Evolutionary conservation across 2,888 invertebrate species (phyloP), one percentile per base, ranked within the genome.

Genomic region (Schizotus pectinicornis): DNA sequence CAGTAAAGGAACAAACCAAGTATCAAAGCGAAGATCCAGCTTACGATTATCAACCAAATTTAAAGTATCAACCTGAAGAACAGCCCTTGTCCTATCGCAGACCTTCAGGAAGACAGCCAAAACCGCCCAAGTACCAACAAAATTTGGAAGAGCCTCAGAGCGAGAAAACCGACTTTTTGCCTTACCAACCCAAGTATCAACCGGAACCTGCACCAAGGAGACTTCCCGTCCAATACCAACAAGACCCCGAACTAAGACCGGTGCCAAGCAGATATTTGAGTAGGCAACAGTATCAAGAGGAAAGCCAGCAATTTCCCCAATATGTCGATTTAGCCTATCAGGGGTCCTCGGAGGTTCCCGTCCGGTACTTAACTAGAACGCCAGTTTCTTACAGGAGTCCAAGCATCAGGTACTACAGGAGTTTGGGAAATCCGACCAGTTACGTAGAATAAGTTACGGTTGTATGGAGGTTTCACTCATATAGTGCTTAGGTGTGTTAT

Each of bases 321-420:
- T 59, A 49, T 6, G 43, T 45, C 13, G 59, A 59, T 54, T 46
- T 50, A 14, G 39, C 46, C 1, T 59, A 59, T 37, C 59, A 59
- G 31, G 54, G 43, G 7, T 38, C 59, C 2, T 35, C 46, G 0
- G 36, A 54, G 35, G 41, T 33, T 7, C 42, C 59, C 8, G 49
- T 59, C 3, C 41, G 49, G 43, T 35, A 54, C 6, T 47, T 41
- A 47, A 41, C 47, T 14, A 41, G 48, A 54, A 48, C 55, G 42
- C 43, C 49, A 47, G 46, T 47, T 54, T 54, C 54, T 47, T 54
- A 54, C 54, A 54, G 54, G 47, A 54, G 47, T 54, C 41, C 54
- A 43, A 47, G 47, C 39, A 47, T 47, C 47, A 54, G 54, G 39
- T 54, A 22, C 47, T 54, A 47, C 41, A 46, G 54, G 39, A 46